Base-by-base conservation (phyloP, 2,888 invertebrate species). In the Agrochola macilenta region DNA sequence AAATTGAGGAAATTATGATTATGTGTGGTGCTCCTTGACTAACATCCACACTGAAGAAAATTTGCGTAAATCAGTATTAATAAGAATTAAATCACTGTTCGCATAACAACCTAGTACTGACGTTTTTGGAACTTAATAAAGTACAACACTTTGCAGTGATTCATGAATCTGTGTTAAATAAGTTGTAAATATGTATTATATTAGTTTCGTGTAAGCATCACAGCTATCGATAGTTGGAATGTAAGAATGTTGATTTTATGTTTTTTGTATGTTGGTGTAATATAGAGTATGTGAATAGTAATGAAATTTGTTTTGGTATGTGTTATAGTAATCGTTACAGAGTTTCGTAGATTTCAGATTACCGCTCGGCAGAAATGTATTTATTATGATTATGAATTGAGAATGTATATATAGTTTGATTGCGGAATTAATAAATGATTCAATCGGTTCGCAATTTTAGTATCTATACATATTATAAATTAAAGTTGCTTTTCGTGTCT, bases 21-120 rank as follows among this genome's bases (percentile, higher is more conserved):
- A 68, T 23, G 49, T 74, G 74, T 85, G 77, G 69, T 54, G 49
- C 72, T 73, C 61, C 54, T 69, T 72, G 74, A 75, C 46, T 77
- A 77, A 72, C 35, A 78, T n/a, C 57, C 60, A 74, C 66, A 66
- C 57, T 61, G 49, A 78, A 81, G 60, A 77, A 72, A 70, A 78
- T 60, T 87, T 72, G 69, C 74, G 78, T 88, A 87, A 87, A 92
- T 92, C 93, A 93, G 93, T 93, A 93, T 93, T 93, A 93, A 88
- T 83, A 84, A 79, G 68, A 79, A 79, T 78, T 78, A 81, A 82
- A 88, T 87, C 82, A 87, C 85, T 87, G 85, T 89, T 79, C 69
- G 84, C 85, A 85, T 85, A 84, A 87, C 81, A 84, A 73, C 60
- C 74, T 64, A 68, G 69, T 86, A 83, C 79, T 79, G 85, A 78